Evolutionary conservation across 2,797 vertebrate species (phyloP).

Genomic region (Gobio occitaniae): DNA sequence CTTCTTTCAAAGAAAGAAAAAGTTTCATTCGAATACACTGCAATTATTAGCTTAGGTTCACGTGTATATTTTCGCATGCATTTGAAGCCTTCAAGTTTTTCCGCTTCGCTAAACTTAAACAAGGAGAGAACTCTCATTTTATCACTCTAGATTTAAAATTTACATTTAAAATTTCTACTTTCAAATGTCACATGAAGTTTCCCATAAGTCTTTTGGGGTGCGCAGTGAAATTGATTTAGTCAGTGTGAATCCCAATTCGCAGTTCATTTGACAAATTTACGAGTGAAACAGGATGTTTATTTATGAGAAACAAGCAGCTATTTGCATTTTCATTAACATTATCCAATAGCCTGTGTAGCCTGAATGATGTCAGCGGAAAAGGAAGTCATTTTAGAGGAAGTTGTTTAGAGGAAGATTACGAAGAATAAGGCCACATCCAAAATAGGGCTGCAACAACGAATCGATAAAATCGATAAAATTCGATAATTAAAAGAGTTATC

Average conservation of each 20-base stretch:
- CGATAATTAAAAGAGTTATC: too few species aligned
- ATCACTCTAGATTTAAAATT: background rate
- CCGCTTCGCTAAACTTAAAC: constrained; percentile 25
- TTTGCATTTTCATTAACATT: background rate
- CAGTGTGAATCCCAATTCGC: background rate
- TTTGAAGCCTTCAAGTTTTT: constrained; percentile 14
- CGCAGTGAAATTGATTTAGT: background rate
- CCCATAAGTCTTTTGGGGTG: background rate
- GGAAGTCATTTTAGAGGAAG: background rate
- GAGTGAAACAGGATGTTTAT: background rate
- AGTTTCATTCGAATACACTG: constrained; percentile 52
- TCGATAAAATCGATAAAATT: too few species aligned
- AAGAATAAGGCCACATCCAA: background rate
- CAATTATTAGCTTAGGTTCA: constrained; percentile 59
- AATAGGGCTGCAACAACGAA: too few species aligned
- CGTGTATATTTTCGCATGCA: constrained; percentile 39
- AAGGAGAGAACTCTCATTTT: constrained; percentile 23
- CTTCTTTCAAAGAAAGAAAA: constrained; percentile 51
- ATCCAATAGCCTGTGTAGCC: background rate
- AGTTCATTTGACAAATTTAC: background rate
- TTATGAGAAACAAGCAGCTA: background rate
- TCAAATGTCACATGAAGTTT: background rate
- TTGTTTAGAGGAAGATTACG: background rate
- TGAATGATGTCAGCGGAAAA: background rate
- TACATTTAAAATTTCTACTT: background rate